Conservation (phyloP, 2,113 vertebrate species). For the Protobothrops mucrosquamatus region DNA sequence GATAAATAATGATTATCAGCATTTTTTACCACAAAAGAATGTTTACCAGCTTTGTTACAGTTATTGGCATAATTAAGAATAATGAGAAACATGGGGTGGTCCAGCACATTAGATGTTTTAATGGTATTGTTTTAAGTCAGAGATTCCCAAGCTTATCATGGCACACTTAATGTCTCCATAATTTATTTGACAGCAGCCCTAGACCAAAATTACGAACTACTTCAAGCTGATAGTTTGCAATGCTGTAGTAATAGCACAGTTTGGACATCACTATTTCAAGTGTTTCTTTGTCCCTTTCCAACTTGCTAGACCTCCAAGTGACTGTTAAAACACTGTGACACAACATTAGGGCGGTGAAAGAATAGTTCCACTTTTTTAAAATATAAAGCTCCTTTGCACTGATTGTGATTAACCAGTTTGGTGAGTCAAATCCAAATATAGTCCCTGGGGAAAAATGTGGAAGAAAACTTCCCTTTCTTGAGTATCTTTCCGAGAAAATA, state of each 20-base stretch:
- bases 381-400: neutral
- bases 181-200: neutral
- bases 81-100: neutral
- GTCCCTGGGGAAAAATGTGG: neutral
- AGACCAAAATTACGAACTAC: neutral
- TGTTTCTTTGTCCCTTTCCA: neutral
- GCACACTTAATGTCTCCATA: neutral
- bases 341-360: neutral
- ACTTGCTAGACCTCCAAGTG: neutral
- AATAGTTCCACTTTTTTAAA: neutral
- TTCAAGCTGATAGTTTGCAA: neutral
- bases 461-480: neutral
- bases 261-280: neutral
- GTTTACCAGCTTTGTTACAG: neutral
- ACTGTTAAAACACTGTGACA: neutral
- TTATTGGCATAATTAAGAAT: neutral
- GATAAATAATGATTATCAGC: neutral
- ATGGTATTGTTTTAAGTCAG: neutral
- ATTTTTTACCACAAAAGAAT: neutral
- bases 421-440: neutral
- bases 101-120: neutral
- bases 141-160: neutral
- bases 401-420: neutral
- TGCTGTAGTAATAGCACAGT: neutral
- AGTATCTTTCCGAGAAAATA: neutral